Conservation (phyloP, 2,888 invertebrate species). For the Esperia sulphurella region DNA sequence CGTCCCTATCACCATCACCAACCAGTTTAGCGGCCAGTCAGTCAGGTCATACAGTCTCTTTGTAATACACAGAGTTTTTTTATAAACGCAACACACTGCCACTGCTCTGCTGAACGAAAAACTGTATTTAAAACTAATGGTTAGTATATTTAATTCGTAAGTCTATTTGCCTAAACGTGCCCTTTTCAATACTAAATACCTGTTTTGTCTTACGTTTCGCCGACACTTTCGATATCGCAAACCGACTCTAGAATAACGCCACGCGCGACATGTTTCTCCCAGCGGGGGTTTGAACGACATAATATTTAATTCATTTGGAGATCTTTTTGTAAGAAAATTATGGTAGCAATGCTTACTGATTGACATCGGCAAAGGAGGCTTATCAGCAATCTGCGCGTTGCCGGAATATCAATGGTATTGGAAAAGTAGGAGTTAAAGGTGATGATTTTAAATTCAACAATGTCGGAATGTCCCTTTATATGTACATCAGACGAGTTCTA, state of each 20-base stretch:
- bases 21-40: too few relatives aligned
- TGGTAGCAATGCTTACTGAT: slow-evolving; percentile 3
- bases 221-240: neutral
- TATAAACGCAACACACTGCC: too few relatives aligned
- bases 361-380: neutral
- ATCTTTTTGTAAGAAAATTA: slow-evolving; percentile 9
- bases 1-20: too few relatives aligned
- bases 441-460: slow-evolving; percentile 20
- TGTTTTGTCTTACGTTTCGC: neutral
- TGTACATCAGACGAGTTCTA: too few relatives aligned
- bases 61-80: too few relatives aligned
- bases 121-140: too few relatives aligned
- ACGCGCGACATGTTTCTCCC: slow-evolving; percentile 13
- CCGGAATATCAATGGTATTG: neutral
- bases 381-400: neutral
- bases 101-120: too few relatives aligned
- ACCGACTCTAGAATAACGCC: slow-evolving; percentile 5
- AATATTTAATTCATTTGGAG: slow-evolving; percentile 19
- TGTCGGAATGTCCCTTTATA: slow-evolving; percentile 23
- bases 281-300: slow-evolving; percentile 13
- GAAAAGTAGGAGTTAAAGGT: neutral
- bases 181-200: too few relatives aligned
- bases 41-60: too few relatives aligned
- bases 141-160: too few relatives aligned
- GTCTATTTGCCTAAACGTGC: too few relatives aligned